Base-by-base conservation (phyloP, 2,888 invertebrate species). In the Lasioglossum morio region DNA sequence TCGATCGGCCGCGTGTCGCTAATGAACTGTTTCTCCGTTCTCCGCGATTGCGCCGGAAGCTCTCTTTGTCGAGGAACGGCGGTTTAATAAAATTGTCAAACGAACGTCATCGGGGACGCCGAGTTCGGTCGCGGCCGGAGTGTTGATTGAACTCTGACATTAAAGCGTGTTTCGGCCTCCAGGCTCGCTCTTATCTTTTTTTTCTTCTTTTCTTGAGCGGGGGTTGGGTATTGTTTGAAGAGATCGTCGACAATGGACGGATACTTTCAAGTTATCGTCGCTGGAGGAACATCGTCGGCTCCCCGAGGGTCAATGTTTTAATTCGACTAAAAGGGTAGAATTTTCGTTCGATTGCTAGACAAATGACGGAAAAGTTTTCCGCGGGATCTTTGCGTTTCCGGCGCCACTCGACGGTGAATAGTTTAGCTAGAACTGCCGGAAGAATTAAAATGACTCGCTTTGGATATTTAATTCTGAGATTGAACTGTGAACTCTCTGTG, bases 1-100 rank as follows among this genome's bases (percentile, higher is more conserved):
- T 90, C 90, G 87, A 85, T 89, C 87, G 84, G 81, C 80, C 81
- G 85, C 74, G 46, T 75, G 81, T 82, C 81, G 82, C 81, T 88
- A 86, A 89, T 87, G 88, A 89, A 89, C 90, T 85, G 81, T 83
- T 85, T 74, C 82, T 83, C 72, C 85, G 77, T 80, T 80, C 84
- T 81, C 81, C 76, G 70, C 79, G 79, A 80, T 79, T 77, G 77
- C 81, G 63, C 46, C 40, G 82, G 43, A 79, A 85, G 78, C 81
- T 81, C 89, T 77, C 82, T 88, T 83, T 85, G 84, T 76, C 75
- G 82, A 19, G 53, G 70, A 12, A 23, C 73, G 66, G 12, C 73
- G 74, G 37, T 77, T 74, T 85, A 84, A 80, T 85, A 85, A 84
- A 85, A 85, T 85, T 84, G 85, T 76, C 85, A 77, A 80, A 85